Base-by-base conservation (phyloP, 2,888 invertebrate genomes). In the Sericinus montela region DNA sequence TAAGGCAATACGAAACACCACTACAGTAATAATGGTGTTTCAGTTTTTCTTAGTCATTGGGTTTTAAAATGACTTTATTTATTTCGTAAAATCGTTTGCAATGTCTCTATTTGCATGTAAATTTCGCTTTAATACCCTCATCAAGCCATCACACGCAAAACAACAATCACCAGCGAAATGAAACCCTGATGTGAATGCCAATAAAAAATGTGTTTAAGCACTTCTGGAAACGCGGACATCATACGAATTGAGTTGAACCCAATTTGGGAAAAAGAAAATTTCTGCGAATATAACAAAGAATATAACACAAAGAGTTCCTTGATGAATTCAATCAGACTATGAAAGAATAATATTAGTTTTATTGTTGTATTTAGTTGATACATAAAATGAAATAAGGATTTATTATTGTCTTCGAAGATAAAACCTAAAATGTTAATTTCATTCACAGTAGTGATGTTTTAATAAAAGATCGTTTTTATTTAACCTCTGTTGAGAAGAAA, bases 141-240 rank as follows among this genome's bases (percentile, higher is more conserved):
- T 82, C 80, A 80, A 75, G 68, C 72, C 72, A 63, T 56, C 61
- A 64, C 83, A 86, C 83, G 85, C 86, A 72, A 85, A 75, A 59
- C 75, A 57, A 75, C 80, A 76, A 84, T 85, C 82, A 82, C 62
- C 54, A 57, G 47, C 35, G 37, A 55, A 45, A 37, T 45, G 49
- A 40, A 52, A 52, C 57, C 59, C 60, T 69, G 63, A 67, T 73
- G 76, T 80, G n/a, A n/a, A 77, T 80, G 76, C 79, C 75, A 76
- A 82, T 78, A 76, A 73, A 71, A 78, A 69, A 70, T 66, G 58
- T 69, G 71, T 72, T 81, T 82, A 79, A 82, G 69, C 80, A 79
- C 80, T 77, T 77, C 67, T 58, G 72, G 70, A 77, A 75, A 55
- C 60, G 62, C 72, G 69, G 64, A 66, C 62, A 72, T 70, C 15